Evolutionary conservation across 2,113 vertebrate genomes (phyloP), one percentile per base, ranked within the genome.

Genomic region (Tautogolabrus adspersus): DNA sequence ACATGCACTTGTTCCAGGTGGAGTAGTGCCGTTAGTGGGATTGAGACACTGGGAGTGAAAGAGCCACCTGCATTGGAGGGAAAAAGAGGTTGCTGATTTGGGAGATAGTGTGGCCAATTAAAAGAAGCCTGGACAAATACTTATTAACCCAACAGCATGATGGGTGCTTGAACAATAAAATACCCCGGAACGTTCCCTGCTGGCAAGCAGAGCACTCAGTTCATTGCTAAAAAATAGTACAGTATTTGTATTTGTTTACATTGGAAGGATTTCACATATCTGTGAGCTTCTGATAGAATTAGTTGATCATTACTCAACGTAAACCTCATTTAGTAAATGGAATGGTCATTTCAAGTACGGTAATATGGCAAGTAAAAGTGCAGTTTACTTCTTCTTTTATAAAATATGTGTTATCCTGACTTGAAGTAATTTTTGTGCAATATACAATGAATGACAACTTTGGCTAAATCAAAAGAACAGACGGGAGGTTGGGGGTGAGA

Each of bases 1-100:
- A 95, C 95, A 95, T 91, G 96, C 87, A 81, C 79, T 85, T 75
- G 77, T 71, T 81, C 78, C 80, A 85, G 82, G 86, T 83, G 75
- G 67, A 82, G 78, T 47, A 52, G 76, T 49, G 71, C 49, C 61
- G 34, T 6, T 15, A 66, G 49, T 21, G 58, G 54, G 57, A 82
- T 57, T 15, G 62, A 22, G 74, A 61, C 61, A 66, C 42, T 42
- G 21, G 42, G 21, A 46, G 77, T 37, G 56, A 66, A 58, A 37
- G 60, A 75, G 8, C 7, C 10, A 49, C 46, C 23, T 49, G 55
- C 18, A 56, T 40, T 40, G 37, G 52, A 51, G 57, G 56, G 18
- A 42, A 60, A 44, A 37, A 19, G 30, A 8, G 23, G 42, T 40
- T 77, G 44, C 40, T 47, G 55, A 70, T 61, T 81, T 26, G 44